phyloP scores from a whole-genome alignment of 2,888 invertebrate genomes.

The Ariolimax columbianus region DNA sequence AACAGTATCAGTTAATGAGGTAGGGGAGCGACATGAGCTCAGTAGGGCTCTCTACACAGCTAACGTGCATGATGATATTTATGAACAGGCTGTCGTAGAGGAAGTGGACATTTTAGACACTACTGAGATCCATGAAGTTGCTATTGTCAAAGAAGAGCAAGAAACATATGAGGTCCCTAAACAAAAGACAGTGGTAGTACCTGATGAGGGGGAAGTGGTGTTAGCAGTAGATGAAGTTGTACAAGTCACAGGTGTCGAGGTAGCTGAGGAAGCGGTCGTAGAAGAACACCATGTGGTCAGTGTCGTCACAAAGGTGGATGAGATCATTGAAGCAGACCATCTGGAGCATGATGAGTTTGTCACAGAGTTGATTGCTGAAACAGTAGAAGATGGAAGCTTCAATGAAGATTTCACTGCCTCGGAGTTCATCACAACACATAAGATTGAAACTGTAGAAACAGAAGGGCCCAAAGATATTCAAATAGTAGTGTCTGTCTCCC shows the following conservation, averaged over 20 bases:
- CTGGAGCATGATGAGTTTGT: conserved; percentile 11
- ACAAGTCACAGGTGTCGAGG: neutral
- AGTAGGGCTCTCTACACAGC: neutral
- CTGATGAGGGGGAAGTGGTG: neutral
- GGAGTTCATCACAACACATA: conserved; percentile 15
- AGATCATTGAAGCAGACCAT: conserved; percentile 4
- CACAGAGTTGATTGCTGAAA: neutral
- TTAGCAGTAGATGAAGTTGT: neutral
- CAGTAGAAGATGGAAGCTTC: neutral
- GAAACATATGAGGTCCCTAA: conserved; percentile 7
- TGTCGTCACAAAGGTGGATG: conserved; percentile 14
- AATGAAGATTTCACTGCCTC: neutral
- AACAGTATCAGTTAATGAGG: neutral
- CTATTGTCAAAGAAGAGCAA: conserved; percentile 31
- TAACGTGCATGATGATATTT: neutral
- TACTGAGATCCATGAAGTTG: conserved; percentile 27
- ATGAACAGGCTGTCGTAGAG: conserved; percentile 14
- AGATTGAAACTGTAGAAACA: conserved; percentile 3
- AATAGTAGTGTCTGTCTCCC: neutral
- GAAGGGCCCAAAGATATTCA: conserved; percentile 9
- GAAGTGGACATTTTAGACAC: conserved; percentile 37
- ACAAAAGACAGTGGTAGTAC: neutral
- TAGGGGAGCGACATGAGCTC: neutral
- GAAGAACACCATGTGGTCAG: conserved; percentile 9
- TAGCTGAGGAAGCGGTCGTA: neutral